phyloP scores from a whole-genome alignment of 2,797 vertebrate species.

The Oreochromis mossambicus region DNA sequence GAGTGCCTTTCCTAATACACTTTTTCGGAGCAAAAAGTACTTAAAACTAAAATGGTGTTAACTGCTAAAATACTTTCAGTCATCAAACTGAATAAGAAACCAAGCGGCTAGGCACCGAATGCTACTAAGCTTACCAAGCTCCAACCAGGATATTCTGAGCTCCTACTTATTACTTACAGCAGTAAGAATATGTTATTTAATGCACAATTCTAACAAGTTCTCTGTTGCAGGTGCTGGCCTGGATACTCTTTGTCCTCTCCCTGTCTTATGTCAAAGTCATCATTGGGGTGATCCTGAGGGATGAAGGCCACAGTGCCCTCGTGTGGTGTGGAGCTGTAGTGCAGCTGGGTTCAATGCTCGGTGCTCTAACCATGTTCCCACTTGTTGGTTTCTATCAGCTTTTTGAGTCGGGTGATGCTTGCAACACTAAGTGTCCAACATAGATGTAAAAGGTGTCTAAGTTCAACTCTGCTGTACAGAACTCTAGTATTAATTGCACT shows the following conservation, averaged over 20 bases:
- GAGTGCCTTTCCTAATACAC: background rate
- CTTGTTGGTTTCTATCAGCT: constrained; percentile 76
- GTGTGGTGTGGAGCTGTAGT: constrained; percentile 86
- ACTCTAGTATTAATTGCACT: background rate
- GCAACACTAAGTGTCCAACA: constrained; percentile 74
- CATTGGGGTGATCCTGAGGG: constrained; percentile 79
- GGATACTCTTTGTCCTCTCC: constrained; percentile 79
- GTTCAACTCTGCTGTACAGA: background rate
- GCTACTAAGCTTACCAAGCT: background rate
- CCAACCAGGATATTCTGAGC: background rate
- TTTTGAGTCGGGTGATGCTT: constrained; percentile 79
- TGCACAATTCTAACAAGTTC: background rate
- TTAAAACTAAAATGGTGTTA: background rate
- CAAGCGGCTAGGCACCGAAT: background rate
- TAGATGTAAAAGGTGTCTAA: constrained; percentile 15
- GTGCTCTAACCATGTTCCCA: constrained; percentile 82
- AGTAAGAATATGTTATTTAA: background rate
- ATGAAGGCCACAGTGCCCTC: constrained; percentile 83
- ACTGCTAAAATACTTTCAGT: background rate
- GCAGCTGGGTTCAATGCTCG: constrained; percentile 83
- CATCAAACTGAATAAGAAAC: background rate
- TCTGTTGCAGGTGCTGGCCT: constrained; percentile 74
- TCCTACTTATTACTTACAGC: background rate
- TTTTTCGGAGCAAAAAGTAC: background rate
- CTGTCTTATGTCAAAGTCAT: constrained; percentile 86